phyloP scores from a whole-genome alignment of 2,888 invertebrate species.

The Lissocephala sabroskyi region DNA sequence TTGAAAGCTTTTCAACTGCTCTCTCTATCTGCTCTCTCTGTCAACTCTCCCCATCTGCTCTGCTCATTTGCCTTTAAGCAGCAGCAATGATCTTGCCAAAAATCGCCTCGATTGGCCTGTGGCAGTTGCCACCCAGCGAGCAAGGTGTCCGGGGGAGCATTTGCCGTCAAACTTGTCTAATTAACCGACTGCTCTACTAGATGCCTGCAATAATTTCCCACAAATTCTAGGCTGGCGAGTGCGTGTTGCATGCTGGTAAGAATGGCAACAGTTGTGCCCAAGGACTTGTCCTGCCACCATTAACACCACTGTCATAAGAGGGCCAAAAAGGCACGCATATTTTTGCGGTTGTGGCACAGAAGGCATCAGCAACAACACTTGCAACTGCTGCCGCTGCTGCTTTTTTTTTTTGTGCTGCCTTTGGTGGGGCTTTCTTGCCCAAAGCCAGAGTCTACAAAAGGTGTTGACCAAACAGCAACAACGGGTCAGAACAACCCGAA shows the following conservation, averaged over 20 bases:
- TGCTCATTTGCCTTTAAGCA: too few relatives aligned
- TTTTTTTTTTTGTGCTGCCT: slow-evolving; percentile 29
- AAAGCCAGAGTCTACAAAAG: slow-evolving; percentile 58
- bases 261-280: slow-evolving; percentile 66
- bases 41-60: too few relatives aligned
- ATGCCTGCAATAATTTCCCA: too few relatives aligned
- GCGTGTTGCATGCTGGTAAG: slow-evolving; percentile 14
- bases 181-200: too few relatives aligned
- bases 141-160: too few relatives aligned
- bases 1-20: too few relatives aligned
- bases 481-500: slow-evolving; percentile 12
- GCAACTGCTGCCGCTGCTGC: slow-evolving; percentile 64
- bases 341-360: slow-evolving; percentile 3
- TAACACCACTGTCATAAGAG: slow-evolving; percentile 42
- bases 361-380: slow-evolving; percentile 28
- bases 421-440: slow-evolving; percentile 42
- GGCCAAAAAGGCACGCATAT: slow-evolving; percentile 4
- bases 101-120: too few relatives aligned
- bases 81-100: too few relatives aligned
- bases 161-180: too few relatives aligned
- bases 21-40: too few relatives aligned
- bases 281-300: slow-evolving; percentile 38
- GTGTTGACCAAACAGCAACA: slow-evolving; percentile 54
- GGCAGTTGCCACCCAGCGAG: too few relatives aligned
- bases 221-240: too few relatives aligned